Evolutionary conservation across 2,113 vertebrate genomes (phyloP), one percentile per base, ranked within the genome.

Genomic region (Chitala chitala): DNA sequence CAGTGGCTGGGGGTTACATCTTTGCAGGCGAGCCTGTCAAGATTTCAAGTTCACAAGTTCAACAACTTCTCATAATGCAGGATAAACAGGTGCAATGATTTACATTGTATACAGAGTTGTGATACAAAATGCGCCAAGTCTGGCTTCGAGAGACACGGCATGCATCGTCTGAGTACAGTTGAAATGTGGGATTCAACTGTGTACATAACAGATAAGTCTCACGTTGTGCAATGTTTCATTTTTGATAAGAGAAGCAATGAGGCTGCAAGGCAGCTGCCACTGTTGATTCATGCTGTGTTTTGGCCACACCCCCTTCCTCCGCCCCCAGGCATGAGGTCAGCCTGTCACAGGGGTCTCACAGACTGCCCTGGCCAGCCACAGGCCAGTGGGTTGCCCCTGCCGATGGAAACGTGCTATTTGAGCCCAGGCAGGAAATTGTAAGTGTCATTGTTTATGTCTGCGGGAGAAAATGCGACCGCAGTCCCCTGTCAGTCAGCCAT

Each of bases 391-490:
- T 48, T 8, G 48, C 81, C 77, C 76, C 76, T 69, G 72, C 9
- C 75, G 82, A 80, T 77, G 75, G 69, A 15, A 61, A 0, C 71
- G 56, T 81, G 73, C 74, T 82, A 75, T 68, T 78, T 69, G 77
- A 82, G 69, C 78, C 73, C 51, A 73, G 77, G 82, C 84, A 88
- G 89, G 89, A 91, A 89, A 89, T 84, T 83, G 4, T 82, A 85
- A 83, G 87, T 89, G 89, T 88, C 88, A 86, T 75, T 89, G 88
- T 87, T 88, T 88, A 86, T 81, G 84, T 88, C 86, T 87, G 81
- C 75, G 83, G 84, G 13, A 82, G 86, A 87, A 86, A 85, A 82
- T 83, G 78, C 85, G 86, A 84, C 84, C 79, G 69, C 36, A 8
- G 77, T 56, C 24, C 75, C 38, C 54, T 87, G 85, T 87, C 81